Evolutionary conservation across 2,113 vertebrate genomes (phyloP).

Genomic region (Rhea americana): DNA sequence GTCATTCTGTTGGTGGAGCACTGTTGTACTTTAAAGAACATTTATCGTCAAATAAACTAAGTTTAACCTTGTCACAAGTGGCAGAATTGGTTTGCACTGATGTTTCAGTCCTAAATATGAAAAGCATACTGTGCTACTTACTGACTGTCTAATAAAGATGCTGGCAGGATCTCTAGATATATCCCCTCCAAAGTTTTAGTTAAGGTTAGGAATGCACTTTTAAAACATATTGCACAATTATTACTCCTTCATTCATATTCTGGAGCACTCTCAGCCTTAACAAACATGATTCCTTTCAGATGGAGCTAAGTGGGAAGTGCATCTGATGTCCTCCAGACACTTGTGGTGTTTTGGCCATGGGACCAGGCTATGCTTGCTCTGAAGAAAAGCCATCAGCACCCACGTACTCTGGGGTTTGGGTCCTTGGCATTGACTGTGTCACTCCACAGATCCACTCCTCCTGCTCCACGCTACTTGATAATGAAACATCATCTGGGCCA

Average conservation of each 20-base stretch:
- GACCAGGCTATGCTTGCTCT: not conserved
- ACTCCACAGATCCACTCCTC: not conserved
- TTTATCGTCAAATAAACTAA: not conserved
- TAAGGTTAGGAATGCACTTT: not conserved
- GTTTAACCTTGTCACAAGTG: not conserved
- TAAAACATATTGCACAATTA: fast-evolving
- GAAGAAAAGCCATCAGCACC: not conserved
- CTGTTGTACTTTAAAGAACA: not conserved
- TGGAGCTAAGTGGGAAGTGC: not conserved
- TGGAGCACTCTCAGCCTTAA: not conserved
- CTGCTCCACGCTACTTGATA: fast-evolving
- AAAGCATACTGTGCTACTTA: not conserved
- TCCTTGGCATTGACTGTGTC: not conserved
- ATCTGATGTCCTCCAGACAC: not conserved
- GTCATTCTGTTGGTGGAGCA: not conserved
- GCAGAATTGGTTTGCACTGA: not conserved
- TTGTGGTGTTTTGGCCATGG: fast-evolving
- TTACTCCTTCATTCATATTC: not conserved
- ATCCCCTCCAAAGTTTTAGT: not conserved
- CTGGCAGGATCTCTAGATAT: not conserved
- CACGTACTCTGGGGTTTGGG: fast-evolving
- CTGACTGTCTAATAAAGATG: not conserved
- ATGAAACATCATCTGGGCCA: fast-evolving
- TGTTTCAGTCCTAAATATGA: not conserved
- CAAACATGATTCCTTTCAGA: not conserved